Evolutionary conservation across 2,888 invertebrate genomes (phyloP).

Genomic region (Ectemnius lituratus): DNA sequence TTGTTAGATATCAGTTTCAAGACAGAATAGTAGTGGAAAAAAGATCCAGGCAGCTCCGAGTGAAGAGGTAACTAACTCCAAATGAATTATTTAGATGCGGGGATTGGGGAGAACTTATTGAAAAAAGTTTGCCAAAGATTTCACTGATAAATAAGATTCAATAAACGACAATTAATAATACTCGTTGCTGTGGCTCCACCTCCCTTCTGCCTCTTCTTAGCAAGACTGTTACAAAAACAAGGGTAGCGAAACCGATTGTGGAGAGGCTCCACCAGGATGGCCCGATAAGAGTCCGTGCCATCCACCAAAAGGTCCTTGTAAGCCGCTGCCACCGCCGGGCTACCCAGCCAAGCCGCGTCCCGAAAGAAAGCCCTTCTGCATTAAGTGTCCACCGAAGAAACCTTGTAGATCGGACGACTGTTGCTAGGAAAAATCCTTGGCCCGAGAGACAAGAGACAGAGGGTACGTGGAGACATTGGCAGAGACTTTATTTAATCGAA

Average conservation of each 20-base stretch:
- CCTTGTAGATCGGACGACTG: slow-evolving; percentile 58
- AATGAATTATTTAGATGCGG: background rate
- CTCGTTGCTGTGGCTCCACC: slow-evolving; percentile 69
- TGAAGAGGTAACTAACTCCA: background rate
- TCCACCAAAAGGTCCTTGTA: slow-evolving; percentile 66
- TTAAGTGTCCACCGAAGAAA: slow-evolving; percentile 70
- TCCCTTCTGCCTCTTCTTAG: slow-evolving; percentile 71
- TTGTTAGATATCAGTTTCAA: too few relatives aligned
- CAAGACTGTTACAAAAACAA: too few relatives aligned
- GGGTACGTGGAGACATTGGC: slow-evolving; percentile 66
- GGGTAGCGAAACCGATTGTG: slow-evolving; percentile 62
- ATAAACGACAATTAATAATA: slow-evolving; percentile 3
- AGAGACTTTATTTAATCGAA: slow-evolving; percentile 12
- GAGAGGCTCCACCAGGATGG: slow-evolving; percentile 58
- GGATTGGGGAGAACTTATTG: background rate
- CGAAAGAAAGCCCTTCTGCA: slow-evolving; percentile 67
- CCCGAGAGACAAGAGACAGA: slow-evolving; percentile 58
- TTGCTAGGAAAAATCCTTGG: slow-evolving; percentile 57
- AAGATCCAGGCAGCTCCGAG: too few relatives aligned
- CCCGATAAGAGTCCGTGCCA: slow-evolving; percentile 63
- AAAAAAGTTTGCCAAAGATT: slow-evolving; percentile 9
- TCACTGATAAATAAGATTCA: background rate
- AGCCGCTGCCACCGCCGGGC: slow-evolving; percentile 63
- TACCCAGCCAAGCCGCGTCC: slow-evolving; percentile 63
- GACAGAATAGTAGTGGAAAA: too few relatives aligned